Conservation (phyloP, 2,797 vertebrate species). For the Lepidocolaptes lacrymiger region DNA sequence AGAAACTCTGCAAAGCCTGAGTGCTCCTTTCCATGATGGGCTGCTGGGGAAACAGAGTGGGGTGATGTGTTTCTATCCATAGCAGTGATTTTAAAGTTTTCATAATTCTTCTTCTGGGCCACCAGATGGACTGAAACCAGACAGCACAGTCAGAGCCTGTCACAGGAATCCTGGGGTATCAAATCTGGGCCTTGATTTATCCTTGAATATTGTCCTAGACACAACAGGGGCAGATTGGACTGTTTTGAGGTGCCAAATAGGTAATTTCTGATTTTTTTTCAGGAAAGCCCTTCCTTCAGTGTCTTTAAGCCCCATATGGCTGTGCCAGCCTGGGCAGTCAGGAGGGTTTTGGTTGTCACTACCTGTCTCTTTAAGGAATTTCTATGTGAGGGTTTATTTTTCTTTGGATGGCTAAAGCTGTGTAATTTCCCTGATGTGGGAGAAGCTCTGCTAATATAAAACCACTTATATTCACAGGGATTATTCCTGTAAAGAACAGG, state of each 20-base stretch:
- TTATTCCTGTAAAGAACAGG: slow-evolving; percentile 14
- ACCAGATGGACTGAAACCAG: not conserved
- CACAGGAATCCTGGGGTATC: not conserved
- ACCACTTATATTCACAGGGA: not conserved
- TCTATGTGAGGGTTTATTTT: slow-evolving; percentile 1
- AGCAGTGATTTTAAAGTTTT: not conserved
- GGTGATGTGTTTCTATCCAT: not conserved
- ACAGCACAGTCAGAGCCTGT: not conserved
- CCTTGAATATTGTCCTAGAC: not conserved
- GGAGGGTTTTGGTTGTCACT: not conserved
- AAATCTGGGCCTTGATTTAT: not conserved
- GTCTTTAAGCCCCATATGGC: not conserved
- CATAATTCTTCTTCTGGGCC: not conserved
- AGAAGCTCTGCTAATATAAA: slow-evolving; percentile 14
- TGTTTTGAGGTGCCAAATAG: not conserved
- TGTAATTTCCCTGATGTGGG: slow-evolving; percentile 1
- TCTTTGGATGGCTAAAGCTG: not conserved
- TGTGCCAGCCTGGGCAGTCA: not conserved
- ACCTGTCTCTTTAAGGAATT: not conserved
- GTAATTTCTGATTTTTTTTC: not conserved
- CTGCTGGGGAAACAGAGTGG: not conserved
- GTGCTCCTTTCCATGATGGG: not conserved
- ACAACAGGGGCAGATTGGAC: not conserved
- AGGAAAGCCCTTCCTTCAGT: not conserved
- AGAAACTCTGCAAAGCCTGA: not conserved